Conservation (phyloP, 2,888 invertebrate genomes). For the Andrena chrysosceles region DNA sequence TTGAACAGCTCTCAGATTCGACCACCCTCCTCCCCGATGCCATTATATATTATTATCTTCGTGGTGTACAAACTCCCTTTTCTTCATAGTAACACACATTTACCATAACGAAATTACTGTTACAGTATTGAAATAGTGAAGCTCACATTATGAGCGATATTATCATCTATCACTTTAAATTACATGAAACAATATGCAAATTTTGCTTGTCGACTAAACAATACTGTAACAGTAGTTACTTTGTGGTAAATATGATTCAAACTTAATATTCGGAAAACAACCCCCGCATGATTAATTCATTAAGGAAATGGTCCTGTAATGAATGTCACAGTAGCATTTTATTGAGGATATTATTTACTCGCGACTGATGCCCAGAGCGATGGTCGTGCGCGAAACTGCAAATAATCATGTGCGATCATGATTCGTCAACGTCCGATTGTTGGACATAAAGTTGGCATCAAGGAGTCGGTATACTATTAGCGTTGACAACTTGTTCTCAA, state of each 20-base stretch:
- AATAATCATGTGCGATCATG: neutral
- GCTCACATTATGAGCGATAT: too few species aligned
- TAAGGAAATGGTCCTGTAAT: too few species aligned
- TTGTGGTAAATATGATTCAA: neutral
- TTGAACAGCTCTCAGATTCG: constrained; percentile 12
- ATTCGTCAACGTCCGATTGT: neutral
- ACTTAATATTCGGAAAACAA: too few species aligned
- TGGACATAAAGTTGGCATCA: neutral
- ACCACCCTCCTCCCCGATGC: neutral
- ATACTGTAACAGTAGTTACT: neutral
- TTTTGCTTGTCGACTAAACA: too few species aligned
- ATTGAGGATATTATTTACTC: neutral
- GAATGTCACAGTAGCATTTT: too few species aligned
- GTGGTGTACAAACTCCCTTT: neutral
- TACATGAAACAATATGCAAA: too few species aligned
- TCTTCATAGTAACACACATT: neutral
- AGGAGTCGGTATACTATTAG: constrained; percentile 8
- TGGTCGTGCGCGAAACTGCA: neutral
- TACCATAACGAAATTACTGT: neutral
- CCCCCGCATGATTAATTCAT: too few species aligned
- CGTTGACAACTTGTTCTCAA: constrained; percentile 23
- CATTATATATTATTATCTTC: neutral
- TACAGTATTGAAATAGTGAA: too few species aligned
- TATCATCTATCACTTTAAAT: too few species aligned
- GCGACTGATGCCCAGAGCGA: too few species aligned